Percentiles rank a stretch among this genome's conserved stretches.
phyloP scores from a whole-genome alignment of 2,888 invertebrate species.

The Rugalucina vietnamica region DNA sequence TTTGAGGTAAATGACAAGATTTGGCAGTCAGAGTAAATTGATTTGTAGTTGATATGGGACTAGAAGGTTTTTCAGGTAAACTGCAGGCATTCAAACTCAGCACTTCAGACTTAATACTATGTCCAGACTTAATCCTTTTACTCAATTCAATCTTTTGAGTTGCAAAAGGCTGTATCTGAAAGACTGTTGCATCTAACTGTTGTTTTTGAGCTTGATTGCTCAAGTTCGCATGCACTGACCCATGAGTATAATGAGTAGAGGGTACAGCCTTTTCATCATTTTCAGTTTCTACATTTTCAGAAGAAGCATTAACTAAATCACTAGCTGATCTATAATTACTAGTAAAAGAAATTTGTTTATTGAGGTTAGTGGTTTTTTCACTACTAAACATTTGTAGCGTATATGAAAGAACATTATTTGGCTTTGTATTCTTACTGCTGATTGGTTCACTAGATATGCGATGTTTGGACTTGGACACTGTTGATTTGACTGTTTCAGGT shows the following conservation, averaged over 20 bases:
- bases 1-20: conserved; percentile 39
- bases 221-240: background rate
- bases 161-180: conserved; percentile 38
- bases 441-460: conserved; percentile 6
- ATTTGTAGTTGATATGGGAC: background rate
- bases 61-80: background rate
- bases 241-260: conserved; percentile 20
- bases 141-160: conserved; percentile 36
- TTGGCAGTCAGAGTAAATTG: conserved; percentile 34
- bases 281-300: background rate
- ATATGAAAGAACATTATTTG: conserved; percentile 31
- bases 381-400: conserved; percentile 18
- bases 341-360: background rate
- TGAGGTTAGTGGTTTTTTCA: background rate
- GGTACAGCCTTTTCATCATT: background rate
- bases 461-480: background rate
- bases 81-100: background rate
- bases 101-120: conserved; percentile 44
- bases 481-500: background rate
- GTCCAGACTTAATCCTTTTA: conserved; percentile 53
- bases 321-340: background rate
- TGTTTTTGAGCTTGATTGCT: background rate
- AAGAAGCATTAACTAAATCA: background rate
- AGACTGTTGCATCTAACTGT: background rate
- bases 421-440: background rate